Base-by-base conservation (phyloP, 2,888 invertebrate genomes). In the Eristalinus sepulchralis region DNA sequence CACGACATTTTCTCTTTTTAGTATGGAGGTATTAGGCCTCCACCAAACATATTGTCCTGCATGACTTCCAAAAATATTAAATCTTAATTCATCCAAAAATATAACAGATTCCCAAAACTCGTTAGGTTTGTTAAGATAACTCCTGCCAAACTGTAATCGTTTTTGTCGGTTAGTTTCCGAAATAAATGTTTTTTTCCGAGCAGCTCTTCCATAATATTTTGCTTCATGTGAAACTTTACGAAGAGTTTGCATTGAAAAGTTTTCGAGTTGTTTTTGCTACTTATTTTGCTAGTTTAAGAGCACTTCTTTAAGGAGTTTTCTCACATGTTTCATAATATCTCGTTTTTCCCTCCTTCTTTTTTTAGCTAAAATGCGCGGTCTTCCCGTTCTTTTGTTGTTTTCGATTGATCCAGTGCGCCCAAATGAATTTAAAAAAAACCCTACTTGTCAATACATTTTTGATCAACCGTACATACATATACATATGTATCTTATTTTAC, bases 201-300 rank as follows among this genome's bases (percentile, higher is more conserved):
- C 39, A 36, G 39, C 39, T 5, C 64, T 64, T 64, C 64, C 64
- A n/a, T 36, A 36, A 63, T 63, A 64, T 36, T 64, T 64, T 36
- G 47, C 5, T 66, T 34, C 34, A 20, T 62, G 20, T 9, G 34
- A 62, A 62, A 1, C 62, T 20, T 62, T 62, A 34, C 34, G 60
- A 60, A 60, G 33, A 33, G 27, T 59, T 13, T 22, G 31, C 22
- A 57, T 20, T n/a, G n/a, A n/a, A n/a, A 57, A 2, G 9, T 62
- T 13, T 17, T 33, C 33, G 1, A 33, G 31, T 62, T 62, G 33
- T 31, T 17, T 62, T 33, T 33, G 27, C 5, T 27, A 27, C 27
- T 27, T 27, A 3, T 27, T 27, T 5, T 2, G 27, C 27, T 27
- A 27, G 27, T 27, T 27, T 27, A 3, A 5, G 27, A 27, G 27